Conservation (phyloP, 2,888 invertebrate species). For the Tinea trinotella region DNA sequence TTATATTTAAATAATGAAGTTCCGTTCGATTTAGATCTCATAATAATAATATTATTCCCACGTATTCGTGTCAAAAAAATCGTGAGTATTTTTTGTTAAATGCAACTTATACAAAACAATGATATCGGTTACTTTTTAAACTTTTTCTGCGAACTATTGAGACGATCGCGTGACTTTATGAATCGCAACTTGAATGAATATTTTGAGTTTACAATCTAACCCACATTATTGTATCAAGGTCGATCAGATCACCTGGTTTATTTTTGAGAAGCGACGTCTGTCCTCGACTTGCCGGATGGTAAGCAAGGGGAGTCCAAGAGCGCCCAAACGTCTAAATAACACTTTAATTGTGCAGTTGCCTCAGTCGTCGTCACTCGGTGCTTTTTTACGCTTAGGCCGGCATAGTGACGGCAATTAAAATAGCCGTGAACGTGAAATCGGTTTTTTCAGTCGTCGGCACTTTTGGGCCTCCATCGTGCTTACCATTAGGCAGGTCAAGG, state of each 20-base stretch:
- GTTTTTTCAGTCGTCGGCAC: too few relatives aligned
- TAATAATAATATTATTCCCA: neutral
- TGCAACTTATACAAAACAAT: neutral
- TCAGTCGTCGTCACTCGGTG: too few relatives aligned
- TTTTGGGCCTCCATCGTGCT: too few relatives aligned
- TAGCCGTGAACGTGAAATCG: too few relatives aligned
- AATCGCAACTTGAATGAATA: constrained; percentile 35
- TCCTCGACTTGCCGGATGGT: too few relatives aligned
- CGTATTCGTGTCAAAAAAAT: constrained; percentile 9
- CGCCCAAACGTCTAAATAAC: too few relatives aligned
- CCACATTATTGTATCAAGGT: constrained; percentile 34
- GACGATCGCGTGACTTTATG: constrained; percentile 48
- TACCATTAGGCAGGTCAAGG: too few relatives aligned
- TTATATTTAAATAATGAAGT: neutral
- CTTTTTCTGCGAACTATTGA: constrained; percentile 25
- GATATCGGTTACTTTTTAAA: constrained; percentile 3
- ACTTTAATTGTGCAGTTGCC: too few relatives aligned
- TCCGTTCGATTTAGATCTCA: neutral
- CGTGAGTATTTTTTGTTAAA: constrained; percentile 6
- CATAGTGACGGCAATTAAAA: too few relatives aligned
- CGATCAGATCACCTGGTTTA: constrained; percentile 24
- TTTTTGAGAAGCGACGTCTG: constrained; percentile 7
- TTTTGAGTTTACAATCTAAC: constrained; percentile 32
- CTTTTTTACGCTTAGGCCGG: too few relatives aligned
- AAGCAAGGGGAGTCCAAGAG: too few relatives aligned